phyloP scores from a whole-genome alignment of 2,888 invertebrate genomes.

The Diogma glabrata region DNA sequence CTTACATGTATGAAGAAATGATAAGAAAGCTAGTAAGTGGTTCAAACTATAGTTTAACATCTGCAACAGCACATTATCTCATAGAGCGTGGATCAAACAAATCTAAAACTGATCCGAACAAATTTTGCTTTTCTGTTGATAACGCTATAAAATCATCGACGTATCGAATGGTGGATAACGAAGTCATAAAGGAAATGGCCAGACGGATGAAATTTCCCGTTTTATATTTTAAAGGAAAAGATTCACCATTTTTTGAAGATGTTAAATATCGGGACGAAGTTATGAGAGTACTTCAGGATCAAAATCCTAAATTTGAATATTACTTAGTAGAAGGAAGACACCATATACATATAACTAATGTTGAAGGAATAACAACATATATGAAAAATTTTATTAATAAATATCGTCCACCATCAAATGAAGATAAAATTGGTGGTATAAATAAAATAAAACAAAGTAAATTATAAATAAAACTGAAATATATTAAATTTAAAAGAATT shows the following conservation, averaged over 20 bases:
- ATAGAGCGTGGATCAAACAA: constrained; percentile 44
- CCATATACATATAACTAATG: constrained; percentile 35
- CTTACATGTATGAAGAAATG: constrained; percentile 50
- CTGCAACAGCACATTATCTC: constrained; percentile 43
- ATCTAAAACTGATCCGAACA: constrained; percentile 43
- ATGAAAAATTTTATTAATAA: too few species aligned
- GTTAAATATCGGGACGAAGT: constrained; percentile 44
- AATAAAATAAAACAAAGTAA: too few species aligned
- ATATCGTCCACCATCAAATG: constrained; percentile 25
- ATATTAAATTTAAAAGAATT: too few species aligned
- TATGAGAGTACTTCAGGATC: constrained; percentile 40
- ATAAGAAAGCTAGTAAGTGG: constrained; percentile 43
- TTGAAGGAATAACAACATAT: too few species aligned
- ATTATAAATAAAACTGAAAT: too few species aligned
- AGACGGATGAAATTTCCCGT: constrained; percentile 48
- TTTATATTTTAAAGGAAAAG: constrained; percentile 43
- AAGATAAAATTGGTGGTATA: too few species aligned
- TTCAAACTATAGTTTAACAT: constrained; percentile 42
- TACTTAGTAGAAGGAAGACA: constrained; percentile 57
- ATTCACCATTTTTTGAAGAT: constrained; percentile 29
- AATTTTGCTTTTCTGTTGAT: constrained; percentile 53
- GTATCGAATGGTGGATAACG: constrained; percentile 29
- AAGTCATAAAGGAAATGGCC: constrained; percentile 44
- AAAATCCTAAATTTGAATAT: constrained; percentile 43
- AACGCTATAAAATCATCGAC: constrained; percentile 42